Evolutionary conservation across 2,888 invertebrate species (phyloP), one percentile per base, ranked within the genome.

Genomic region (Stenichneumon culpator): DNA sequence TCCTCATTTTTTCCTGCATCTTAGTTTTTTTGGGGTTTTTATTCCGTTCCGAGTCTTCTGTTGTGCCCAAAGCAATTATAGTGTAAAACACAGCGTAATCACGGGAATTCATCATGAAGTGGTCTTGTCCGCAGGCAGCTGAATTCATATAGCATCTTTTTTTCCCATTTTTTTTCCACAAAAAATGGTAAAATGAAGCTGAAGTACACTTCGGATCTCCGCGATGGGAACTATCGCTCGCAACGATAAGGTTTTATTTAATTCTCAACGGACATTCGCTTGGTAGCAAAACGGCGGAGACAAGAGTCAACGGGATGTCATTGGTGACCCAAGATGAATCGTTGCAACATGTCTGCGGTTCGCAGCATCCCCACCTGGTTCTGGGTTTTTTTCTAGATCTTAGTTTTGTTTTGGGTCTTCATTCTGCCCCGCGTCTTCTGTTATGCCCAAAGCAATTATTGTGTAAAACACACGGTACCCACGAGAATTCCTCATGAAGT

Each of bases 241-340:
- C 54, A 22, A 54, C 9, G 22, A 22, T 22, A 7, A 54, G 39
- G 54, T 72, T 54, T 32, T 36, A 72, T 36, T 50, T 5, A 54
- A 36, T 19, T 65, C 39, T n/a, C 65, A 16, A 19, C 3, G 39
- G 14, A 14, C 63, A 79, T 79, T 68, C 39, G 77, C 39, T 16
- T 25, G 47, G 28, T n/a, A 39, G 22, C 25, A 19, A 60, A 22
- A 60, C 1, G 74, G 11, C 16, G 16, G 36, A 5, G 57, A 67
- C 54, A 78, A 74, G 63, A 80, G 50, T 68, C 39, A 54, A 72
- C 52, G 54, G 52, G 19, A n/a, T 72, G 57, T 22, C 57, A 36
- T 36, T 19, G 52, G 7, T 36, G 63, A 7, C 16, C 28, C 25
- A 14, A 57, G 36, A n/a, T 22, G 32, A 50, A 69, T 16, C n/a